A percentile compares a stretch with the other conserved stretches of the same genome.
These are phyloP conservation scores for Scytalopus superciliaris DNA, from an alignment of 2,113 vertebrate species.

Conservation along the genomic window DNA sequence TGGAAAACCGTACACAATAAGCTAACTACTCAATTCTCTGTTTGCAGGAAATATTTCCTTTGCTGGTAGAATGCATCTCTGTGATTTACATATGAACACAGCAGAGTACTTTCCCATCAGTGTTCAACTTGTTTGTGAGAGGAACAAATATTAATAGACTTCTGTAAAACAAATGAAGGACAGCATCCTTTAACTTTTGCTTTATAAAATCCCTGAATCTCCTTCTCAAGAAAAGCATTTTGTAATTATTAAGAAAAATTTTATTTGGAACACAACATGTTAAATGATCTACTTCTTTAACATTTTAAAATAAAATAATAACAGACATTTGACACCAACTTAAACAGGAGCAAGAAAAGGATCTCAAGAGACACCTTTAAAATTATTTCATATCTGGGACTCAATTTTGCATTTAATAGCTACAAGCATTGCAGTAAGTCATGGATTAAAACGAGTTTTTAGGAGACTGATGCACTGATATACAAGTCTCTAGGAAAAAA, in stretches of 20 bases:
- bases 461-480: background rate
- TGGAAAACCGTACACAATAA: background rate
- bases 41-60: background rate
- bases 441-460: background rate
- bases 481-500: background rate
- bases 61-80: background rate
- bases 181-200: background rate
- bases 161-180: background rate
- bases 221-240: background rate
- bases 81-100: slow-evolving; percentile 17
- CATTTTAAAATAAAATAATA: background rate
- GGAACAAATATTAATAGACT: background rate
- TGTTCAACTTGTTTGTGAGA: background rate
- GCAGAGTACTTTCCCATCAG: background rate
- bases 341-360: background rate
- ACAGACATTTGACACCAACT: background rate
- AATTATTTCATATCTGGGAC: background rate
- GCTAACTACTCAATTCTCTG: background rate
- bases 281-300: background rate
- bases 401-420: background rate
- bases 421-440: background rate
- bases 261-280: background rate
- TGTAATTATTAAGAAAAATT: background rate
- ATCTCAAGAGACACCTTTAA: background rate
- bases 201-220: background rate